phyloP scores from a whole-genome alignment of 2,113 vertebrate genomes.

The Cathartes aura region DNA sequence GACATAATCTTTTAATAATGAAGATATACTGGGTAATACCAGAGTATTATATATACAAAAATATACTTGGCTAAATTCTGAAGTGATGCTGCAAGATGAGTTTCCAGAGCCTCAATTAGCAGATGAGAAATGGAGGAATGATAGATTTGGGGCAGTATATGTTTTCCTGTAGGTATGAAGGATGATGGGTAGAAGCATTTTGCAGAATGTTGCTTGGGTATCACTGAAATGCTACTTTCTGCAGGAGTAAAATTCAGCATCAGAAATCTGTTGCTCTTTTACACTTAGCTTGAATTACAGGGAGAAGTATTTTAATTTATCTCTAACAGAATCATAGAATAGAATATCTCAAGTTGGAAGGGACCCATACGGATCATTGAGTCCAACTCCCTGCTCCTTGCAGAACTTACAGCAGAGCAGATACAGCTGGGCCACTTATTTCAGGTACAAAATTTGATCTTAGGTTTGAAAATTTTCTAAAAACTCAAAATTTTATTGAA shows the following conservation, averaged over 20 bases:
- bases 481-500: background rate
- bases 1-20: background rate
- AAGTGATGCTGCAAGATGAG: background rate
- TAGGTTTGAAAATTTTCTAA: background rate
- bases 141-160: background rate
- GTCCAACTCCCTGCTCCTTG: background rate
- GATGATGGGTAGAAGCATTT: background rate
- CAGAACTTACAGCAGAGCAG: background rate
- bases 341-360: background rate
- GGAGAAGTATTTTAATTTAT: background rate
- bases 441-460: background rate
- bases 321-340: background rate
- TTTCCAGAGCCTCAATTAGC: background rate
- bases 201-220: background rate
- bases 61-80: background rate
- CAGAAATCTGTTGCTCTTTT: background rate
- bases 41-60: background rate
- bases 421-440: background rate
- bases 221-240: background rate
- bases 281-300: background rate
- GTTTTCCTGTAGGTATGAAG: background rate
- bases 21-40: background rate
- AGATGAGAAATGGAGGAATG: background rate
- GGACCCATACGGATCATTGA: background rate
- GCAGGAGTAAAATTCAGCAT: background rate